Base-by-base conservation (phyloP, 2,888 invertebrate genomes). In the Masnerella sp. region DNA sequence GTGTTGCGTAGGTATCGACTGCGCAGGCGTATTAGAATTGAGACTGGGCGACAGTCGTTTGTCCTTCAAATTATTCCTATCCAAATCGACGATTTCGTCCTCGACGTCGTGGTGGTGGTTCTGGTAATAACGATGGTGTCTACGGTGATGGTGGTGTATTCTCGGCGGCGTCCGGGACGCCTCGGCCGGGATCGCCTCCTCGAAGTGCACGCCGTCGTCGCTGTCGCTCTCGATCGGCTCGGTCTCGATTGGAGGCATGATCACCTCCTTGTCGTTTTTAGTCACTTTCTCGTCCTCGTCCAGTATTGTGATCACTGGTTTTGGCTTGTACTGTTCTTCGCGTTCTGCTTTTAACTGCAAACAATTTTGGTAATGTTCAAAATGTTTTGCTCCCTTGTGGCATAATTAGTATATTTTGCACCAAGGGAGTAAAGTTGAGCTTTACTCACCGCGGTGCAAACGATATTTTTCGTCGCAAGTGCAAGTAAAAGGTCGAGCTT, bases 251-350 rank as follows among this genome's bases (percentile, higher is more conserved):
- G 90, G 89, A 38, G 93, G 93, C 87, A 93, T 85, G 22, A 80
- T 56, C 32, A 83, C 82, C n/a, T 86, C 85, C 17, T 86, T 85
- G 30, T 88, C 86, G 32, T 88, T 87, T 59, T 86, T 86, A 20
- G 81, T 75, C 12, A 82, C 79, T 47, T 88, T 87, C 5, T 88
- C 88, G 28, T 87, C 88, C 12, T 88, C 88, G 61, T 86, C 86
- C 34, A 88, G 85, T 67, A 89, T 88, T 59, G 89, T 88, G 77
- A 96, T 92, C 58, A 96, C 90, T 77, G 96, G 91, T 81, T 94
- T 93, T 54, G 97, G 96, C 86, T 91, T 92, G 88, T 96, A 95
- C 84, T 93, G 91, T 83, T 93, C 95, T 84, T 96, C 96, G 47
- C 93, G 91, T 85, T 94, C 93, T 78, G 91, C 90, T 84, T 93